A percentile compares a stretch with the other conserved stretches of the same genome.
Evolutionary conservation across 2,888 invertebrate species (phyloP).

Genomic region (Notodonta dromedarius): DNA sequence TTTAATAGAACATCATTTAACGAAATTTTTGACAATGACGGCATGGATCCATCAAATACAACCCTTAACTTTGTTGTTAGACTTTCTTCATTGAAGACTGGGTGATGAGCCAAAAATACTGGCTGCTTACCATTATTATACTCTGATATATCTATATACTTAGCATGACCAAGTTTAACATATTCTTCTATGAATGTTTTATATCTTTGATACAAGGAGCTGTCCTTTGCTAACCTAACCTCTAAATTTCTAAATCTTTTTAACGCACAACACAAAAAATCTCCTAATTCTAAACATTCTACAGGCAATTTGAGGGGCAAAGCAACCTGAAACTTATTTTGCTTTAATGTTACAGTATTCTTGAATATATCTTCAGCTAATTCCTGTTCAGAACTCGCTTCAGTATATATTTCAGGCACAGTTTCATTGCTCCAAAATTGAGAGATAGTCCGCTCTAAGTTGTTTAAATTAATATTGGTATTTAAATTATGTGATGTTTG

Average conservation of each 20-base stretch:
- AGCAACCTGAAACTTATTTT: conserved; percentile 9
- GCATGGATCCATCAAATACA: conserved; percentile 9
- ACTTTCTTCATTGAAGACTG: conserved; percentile 1
- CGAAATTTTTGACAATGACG: conserved; percentile 12
- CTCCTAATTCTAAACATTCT: conserved; percentile 12
- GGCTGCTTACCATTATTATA: not conserved
- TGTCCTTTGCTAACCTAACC: conserved; percentile 7
- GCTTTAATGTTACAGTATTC: conserved; percentile 7
- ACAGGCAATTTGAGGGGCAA: conserved; percentile 13
- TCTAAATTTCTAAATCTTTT: conserved; percentile 18
- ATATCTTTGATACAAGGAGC: not conserved
- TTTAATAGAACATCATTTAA: conserved; percentile 26
- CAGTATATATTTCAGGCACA: conserved; percentile 13
- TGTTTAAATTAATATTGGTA: too few relatives aligned
- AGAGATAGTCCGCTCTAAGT: not conserved
- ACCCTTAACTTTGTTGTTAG: not conserved
- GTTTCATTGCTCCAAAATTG: conserved; percentile 12
- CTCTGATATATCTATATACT: not conserved
- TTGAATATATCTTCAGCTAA: conserved; percentile 13
- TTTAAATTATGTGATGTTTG: not conserved
- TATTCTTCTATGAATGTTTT: not conserved
- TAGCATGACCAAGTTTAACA: conserved; percentile 1
- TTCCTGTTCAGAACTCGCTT: conserved; percentile 13
- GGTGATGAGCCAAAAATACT: conserved; percentile 3
- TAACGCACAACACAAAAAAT: conserved; percentile 15